Evolutionary conservation across 2,113 vertebrate species (phyloP).

Genomic region (Redunca redunca): DNA sequence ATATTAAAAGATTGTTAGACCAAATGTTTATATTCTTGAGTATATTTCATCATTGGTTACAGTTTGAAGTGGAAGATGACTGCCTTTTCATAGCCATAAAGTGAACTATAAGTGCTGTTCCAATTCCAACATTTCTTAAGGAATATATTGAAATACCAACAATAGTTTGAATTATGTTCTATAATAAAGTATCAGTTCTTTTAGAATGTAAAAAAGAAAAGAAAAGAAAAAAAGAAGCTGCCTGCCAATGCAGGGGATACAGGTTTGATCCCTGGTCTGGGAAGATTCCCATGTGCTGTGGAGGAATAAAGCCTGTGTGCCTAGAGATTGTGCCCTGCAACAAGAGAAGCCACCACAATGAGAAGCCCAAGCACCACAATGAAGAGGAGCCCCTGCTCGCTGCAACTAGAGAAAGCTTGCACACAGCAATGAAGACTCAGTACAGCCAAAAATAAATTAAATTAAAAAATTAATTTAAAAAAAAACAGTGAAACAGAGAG

Average conservation of each 20-base stretch:
- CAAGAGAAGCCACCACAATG: not conserved
- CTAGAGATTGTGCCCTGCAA: not conserved
- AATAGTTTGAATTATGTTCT: constrained; percentile 77
- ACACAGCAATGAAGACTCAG: not conserved
- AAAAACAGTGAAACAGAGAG: not conserved
- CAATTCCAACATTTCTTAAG: constrained; percentile 69
- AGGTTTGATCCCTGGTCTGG: not conserved
- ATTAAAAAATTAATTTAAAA: not conserved
- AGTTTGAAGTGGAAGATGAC: constrained; percentile 73
- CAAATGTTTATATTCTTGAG: constrained; percentile 75
- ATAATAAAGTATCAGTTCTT: constrained; percentile 79
- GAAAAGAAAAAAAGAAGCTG: not conserved
- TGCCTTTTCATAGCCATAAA: constrained; percentile 67
- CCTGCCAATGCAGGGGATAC: not conserved
- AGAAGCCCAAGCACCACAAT: not conserved
- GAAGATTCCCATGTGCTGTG: not conserved
- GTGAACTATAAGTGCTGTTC: constrained; percentile 69
- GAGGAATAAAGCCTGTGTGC: not conserved
- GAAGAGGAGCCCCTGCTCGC: not conserved
- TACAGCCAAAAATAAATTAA: not conserved
- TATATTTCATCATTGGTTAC: constrained; percentile 71
- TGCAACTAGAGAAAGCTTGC: not conserved
- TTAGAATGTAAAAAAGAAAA: constrained; percentile 69
- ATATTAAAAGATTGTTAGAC: constrained; percentile 71
- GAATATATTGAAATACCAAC: constrained; percentile 75